A percentile compares a stretch with the other conserved stretches of the same genome.
phyloP scores from a whole-genome alignment of 2,113 vertebrate species.

The Ammodytes marinus region DNA sequence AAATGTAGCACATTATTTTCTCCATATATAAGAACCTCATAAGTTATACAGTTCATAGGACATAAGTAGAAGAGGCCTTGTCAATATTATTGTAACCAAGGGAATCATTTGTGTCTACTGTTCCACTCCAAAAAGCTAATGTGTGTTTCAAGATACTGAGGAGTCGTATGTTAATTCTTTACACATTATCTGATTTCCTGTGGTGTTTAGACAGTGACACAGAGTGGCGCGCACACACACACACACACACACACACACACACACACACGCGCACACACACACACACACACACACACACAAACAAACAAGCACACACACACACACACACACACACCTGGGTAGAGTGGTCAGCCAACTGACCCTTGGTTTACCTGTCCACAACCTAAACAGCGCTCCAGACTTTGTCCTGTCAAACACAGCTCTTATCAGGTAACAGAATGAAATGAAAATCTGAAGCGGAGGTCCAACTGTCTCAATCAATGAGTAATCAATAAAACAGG shows the following conservation, averaged over 20 bases:
- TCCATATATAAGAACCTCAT: too few species aligned
- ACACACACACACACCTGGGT: constrained; percentile 45
- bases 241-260: constrained; percentile 28
- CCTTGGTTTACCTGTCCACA: constrained; percentile 64
- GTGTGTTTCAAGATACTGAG: not conserved
- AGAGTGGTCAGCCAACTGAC: constrained; percentile 32
- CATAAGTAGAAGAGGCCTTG: not conserved
- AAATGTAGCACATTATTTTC: too few species aligned
- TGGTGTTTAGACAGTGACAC: constrained; percentile 24
- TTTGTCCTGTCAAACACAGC: constrained; percentile 71
- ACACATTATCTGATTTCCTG: constrained; percentile 38
- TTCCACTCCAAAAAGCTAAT: not conserved
- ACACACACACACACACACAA: constrained; percentile 25
- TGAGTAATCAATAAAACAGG: constrained; percentile 46
- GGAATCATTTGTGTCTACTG: not conserved
- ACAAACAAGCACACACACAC: constrained; percentile 19
- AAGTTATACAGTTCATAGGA: not conserved
- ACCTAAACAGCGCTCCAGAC: constrained; percentile 46
- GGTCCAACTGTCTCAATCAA: constrained; percentile 33
- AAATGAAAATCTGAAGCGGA: constrained; percentile 20
- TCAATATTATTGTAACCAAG: not conserved
- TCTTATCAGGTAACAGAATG: constrained; percentile 71
- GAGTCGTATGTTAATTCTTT: not conserved
- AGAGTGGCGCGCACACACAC: constrained; percentile 1
- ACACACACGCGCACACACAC: not conserved